Conservation (phyloP, 2,797 vertebrate species). For the Philypnodon macrostomus region DNA sequence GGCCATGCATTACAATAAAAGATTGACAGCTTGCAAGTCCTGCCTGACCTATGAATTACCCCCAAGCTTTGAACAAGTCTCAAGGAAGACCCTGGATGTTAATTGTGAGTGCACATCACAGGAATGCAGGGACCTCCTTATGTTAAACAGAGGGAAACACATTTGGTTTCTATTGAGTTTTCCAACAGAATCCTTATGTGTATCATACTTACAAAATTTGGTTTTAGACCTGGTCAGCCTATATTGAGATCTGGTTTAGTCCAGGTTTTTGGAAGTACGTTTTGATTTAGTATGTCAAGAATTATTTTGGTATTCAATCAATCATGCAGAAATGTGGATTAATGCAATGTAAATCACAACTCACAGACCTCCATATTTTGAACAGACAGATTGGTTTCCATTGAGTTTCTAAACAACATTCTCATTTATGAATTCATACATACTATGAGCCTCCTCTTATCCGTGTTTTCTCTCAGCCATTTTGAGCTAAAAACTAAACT, state of each 20-base stretch:
- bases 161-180: too few species aligned
- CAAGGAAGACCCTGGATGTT: constrained; percentile 75
- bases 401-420: constrained; percentile 42
- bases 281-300: too few species aligned
- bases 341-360: constrained; percentile 71
- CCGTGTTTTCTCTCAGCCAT: constrained; percentile 40
- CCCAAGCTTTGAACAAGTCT: constrained; percentile 74
- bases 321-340: too few species aligned
- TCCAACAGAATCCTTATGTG: too few species aligned
- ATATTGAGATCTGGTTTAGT: too few species aligned
- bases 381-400: constrained; percentile 55
- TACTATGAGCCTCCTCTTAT: constrained; percentile 57
- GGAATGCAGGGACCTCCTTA: constrained; percentile 54
- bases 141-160: too few species aligned
- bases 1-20: constrained; percentile 69
- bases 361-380: constrained; percentile 65
- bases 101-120: constrained; percentile 74
- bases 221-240: too few species aligned
- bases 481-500: constrained; percentile 41
- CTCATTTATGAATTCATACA: constrained; percentile 65
- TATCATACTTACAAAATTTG: too few species aligned
- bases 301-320: too few species aligned
- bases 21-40: constrained; percentile 84
- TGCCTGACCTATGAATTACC: constrained; percentile 84
- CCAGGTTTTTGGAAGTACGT: too few species aligned